phyloP scores from a whole-genome alignment of 2,797 vertebrate genomes.

The Pampus argenteus region DNA sequence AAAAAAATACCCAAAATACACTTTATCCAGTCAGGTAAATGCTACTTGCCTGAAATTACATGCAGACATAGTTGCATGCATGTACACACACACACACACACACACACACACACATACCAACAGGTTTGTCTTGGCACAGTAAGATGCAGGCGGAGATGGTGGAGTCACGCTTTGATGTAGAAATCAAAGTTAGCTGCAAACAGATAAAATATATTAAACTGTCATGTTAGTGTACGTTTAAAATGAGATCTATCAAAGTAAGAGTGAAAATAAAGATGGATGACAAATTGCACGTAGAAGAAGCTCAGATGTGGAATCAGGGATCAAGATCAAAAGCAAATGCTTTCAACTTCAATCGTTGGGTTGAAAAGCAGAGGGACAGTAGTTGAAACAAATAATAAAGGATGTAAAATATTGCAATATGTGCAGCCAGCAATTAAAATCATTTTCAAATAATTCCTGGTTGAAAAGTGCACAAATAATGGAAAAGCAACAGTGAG shows the following conservation, averaged over 20 bases:
- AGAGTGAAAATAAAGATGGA: constrained; percentile 25
- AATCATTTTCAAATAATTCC: constrained; percentile 5
- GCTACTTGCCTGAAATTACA: not conserved
- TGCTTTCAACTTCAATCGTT: constrained; percentile 5
- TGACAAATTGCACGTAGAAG: not conserved
- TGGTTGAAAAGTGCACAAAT: constrained; percentile 12
- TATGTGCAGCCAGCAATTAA: not conserved
- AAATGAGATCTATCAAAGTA: constrained; percentile 24
- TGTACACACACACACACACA: constrained; percentile 4
- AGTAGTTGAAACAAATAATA: not conserved
- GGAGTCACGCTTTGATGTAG: constrained; percentile 56
- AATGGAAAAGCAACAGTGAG: constrained; percentile 13
- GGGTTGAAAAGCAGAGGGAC: not conserved
- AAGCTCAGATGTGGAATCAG: not conserved
- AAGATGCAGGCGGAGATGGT: constrained; percentile 50
- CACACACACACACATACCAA: not conserved
- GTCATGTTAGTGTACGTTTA: constrained; percentile 41
- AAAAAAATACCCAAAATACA: constrained; percentile 5
- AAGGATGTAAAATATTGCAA: not conserved
- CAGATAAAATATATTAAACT: constrained; percentile 48
- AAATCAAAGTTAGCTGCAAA: constrained; percentile 55
- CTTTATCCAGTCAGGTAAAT: not conserved
- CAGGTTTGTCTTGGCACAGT: constrained; percentile 43
- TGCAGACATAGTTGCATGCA: constrained; percentile 5
- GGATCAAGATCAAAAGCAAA: constrained; percentile 7